Evolutionary conservation across 2,797 vertebrate species (phyloP).

Genomic region (Acridotheres tristis): DNA sequence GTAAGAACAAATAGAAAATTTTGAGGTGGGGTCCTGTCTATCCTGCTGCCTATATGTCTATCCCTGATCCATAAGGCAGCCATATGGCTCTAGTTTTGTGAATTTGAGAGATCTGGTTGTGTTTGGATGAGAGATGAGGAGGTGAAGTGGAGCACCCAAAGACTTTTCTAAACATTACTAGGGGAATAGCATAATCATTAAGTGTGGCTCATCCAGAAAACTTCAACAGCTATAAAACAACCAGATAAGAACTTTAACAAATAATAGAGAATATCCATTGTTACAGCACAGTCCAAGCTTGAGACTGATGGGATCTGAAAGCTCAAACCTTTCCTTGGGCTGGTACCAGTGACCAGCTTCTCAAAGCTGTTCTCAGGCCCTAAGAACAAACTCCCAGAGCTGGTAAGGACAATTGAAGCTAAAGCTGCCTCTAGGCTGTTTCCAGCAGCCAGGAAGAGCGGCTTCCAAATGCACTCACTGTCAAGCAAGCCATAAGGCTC

Average conservation of each 20-base stretch:
- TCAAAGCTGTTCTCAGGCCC: not conserved
- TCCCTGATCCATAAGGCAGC: not conserved
- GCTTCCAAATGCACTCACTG: not conserved
- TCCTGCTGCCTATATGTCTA: not conserved
- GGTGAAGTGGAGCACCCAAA: not conserved
- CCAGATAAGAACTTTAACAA: not conserved
- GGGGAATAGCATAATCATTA: not conserved
- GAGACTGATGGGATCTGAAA: not conserved
- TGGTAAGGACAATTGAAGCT: not conserved
- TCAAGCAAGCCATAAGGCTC: not conserved
- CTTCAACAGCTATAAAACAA: not conserved
- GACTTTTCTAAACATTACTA: not conserved
- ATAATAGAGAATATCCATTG: not conserved
- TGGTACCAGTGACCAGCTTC: not conserved
- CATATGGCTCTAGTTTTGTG: not conserved
- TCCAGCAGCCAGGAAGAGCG: not conserved
- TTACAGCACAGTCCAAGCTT: not conserved
- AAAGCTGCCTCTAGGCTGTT: not conserved
- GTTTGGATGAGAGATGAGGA: not conserved
- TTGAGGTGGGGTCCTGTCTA: not conserved
- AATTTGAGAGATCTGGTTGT: not conserved
- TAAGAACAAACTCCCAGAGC: not conserved
- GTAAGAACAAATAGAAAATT: not conserved
- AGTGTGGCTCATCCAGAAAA: not conserved
- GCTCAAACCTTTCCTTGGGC: not conserved